These are phyloP conservation scores for Hystrix brachyura DNA, from an alignment of 2,113 vertebrate species.

Conservation along the genomic window DNA sequence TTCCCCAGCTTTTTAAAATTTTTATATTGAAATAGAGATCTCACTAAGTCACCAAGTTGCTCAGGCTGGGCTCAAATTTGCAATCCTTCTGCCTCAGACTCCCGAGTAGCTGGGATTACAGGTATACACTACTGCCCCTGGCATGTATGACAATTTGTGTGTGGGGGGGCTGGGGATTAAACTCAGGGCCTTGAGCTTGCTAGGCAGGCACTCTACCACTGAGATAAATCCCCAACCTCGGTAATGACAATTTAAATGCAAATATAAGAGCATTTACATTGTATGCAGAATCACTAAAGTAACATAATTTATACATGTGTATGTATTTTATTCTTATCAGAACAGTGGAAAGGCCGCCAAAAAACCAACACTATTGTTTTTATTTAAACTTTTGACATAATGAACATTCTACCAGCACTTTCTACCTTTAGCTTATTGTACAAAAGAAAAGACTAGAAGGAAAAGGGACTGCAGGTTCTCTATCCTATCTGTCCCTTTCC, in stretches of 20 bases:
- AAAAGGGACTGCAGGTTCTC: not conserved
- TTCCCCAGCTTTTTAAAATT: not conserved
- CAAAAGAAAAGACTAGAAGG: not conserved
- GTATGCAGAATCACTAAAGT: not conserved
- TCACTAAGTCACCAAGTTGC: not conserved
- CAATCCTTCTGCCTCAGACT: not conserved
- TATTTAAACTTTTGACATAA: not conserved
- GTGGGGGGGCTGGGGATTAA: too few relatives aligned
- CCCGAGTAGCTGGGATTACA: not conserved
- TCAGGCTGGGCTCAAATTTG: not conserved
- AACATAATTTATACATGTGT: not conserved
- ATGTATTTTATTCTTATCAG: not conserved
- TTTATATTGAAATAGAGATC: not conserved
- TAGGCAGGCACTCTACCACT: too few relatives aligned
- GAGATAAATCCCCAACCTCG: too few relatives aligned
- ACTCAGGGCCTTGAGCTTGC: too few relatives aligned
- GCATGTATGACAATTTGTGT: not conserved
- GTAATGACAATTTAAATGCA: constrained; percentile 20
- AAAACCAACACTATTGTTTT: not conserved
- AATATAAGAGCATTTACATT: not conserved
- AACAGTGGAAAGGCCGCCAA: not conserved
- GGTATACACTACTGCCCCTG: not conserved
- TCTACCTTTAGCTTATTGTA: not conserved
- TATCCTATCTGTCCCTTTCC: not conserved
- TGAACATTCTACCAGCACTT: not conserved